A percentile compares a stretch with the other conserved stretches of the same genome.
Conservation (phyloP, 2,888 invertebrate species). For the Brachypalpus laphriformis region DNA sequence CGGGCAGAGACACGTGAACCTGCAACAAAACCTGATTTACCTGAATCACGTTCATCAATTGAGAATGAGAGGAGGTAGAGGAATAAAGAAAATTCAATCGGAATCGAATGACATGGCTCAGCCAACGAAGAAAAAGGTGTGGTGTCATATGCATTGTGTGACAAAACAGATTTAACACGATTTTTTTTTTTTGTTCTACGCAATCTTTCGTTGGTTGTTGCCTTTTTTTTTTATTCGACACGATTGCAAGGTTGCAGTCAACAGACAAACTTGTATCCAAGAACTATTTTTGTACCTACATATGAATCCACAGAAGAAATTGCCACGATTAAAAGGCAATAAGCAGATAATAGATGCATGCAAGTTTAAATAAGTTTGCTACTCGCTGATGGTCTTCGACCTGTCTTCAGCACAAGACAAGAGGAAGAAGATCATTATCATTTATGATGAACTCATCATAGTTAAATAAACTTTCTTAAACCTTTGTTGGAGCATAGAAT, state of each 20-base stretch:
- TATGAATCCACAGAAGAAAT: background rate
- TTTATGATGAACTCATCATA: background rate
- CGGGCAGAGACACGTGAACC: constrained; percentile 73
- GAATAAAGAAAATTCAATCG: constrained; percentile 73
- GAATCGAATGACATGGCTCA: constrained; percentile 72
- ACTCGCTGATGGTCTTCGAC: background rate
- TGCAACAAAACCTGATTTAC: constrained; percentile 74
- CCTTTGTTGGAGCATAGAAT: background rate
- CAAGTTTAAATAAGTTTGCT: background rate
- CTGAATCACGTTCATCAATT: constrained; percentile 73
- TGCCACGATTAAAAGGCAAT: constrained; percentile 16
- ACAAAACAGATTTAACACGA: constrained; percentile 69
- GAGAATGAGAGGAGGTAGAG: constrained; percentile 55
- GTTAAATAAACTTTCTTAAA: background rate
- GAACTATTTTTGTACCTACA: background rate
- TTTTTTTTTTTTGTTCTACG: constrained; percentile 32
- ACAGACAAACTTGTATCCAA: background rate
- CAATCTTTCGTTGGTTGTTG: constrained; percentile 21
- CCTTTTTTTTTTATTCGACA: constrained; percentile 11
- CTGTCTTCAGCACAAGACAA: background rate
- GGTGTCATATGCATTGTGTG: constrained; percentile 73
- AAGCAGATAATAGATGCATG: constrained; percentile 4
- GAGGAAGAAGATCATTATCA: constrained; percentile 23
- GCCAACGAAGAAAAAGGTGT: constrained; percentile 69
- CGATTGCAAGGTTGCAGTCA: constrained; percentile 17